A percentile compares a stretch with the other conserved stretches of the same genome.
Conservation (phyloP, 2,888 invertebrate genomes). For the Hipparchia sbordonii region DNA sequence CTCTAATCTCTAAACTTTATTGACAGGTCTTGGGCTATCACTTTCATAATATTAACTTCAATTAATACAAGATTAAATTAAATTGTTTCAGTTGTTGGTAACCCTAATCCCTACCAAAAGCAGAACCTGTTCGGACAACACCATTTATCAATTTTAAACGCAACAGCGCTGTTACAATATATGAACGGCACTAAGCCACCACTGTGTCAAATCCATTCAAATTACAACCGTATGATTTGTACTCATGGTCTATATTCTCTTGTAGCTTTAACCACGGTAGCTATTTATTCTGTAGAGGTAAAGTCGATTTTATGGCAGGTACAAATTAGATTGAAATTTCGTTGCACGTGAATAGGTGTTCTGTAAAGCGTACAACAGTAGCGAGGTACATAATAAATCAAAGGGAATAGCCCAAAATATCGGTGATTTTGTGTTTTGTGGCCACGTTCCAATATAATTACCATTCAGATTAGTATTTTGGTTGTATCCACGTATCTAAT, state of each 20-base stretch:
- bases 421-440: slow-evolving; percentile 61
- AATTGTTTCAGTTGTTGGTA: neutral
- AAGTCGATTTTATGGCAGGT: neutral
- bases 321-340: neutral
- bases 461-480: slow-evolving; percentile 33
- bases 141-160: slow-evolving; percentile 40
- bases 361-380: slow-evolving; percentile 35
- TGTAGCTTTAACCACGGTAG: neutral
- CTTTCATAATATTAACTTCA: too few species aligned
- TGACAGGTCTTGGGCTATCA: too few species aligned
- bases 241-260: neutral
- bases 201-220: neutral
- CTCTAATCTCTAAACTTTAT: too few species aligned
- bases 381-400: slow-evolving; percentile 63
- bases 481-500: slow-evolving; percentile 26
- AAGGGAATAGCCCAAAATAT: slow-evolving; percentile 61
- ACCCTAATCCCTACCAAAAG: slow-evolving; percentile 22
- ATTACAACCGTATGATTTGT: neutral
- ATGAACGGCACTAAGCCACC: slow-evolving; percentile 18
- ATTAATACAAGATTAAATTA: too few species aligned
- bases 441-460: slow-evolving; percentile 40
- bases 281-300: neutral
- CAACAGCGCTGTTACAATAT: slow-evolving; percentile 27
- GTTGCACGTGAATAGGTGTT: neutral
- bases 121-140: slow-evolving; percentile 33